Percentiles rank a stretch among this genome's conserved stretches.
Evolutionary conservation across 2,113 vertebrate species (phyloP).

Genomic region (Martes martes): DNA sequence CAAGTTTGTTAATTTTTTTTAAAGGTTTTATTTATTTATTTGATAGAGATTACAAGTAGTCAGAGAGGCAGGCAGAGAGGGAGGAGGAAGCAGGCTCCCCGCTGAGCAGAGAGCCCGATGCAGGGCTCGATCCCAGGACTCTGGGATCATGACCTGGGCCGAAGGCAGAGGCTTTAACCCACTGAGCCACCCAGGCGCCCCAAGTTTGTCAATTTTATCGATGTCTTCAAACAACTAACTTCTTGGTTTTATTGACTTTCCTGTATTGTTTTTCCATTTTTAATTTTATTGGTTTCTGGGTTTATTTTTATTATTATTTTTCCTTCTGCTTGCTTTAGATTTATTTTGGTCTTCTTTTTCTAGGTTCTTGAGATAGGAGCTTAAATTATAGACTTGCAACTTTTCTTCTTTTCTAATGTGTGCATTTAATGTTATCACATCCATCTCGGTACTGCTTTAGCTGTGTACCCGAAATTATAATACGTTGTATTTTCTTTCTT

Average conservation of each 20-base stretch:
- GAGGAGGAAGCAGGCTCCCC: no score
- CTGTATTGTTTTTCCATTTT: neutral
- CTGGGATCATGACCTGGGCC: no score
- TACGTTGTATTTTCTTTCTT: neutral
- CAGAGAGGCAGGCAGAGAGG: no score
- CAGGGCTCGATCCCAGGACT: no score
- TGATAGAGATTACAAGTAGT: no score
- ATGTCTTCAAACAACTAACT: neutral
- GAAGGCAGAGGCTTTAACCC: no score
- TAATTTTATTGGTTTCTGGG: neutral
- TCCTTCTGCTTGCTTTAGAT: neutral
- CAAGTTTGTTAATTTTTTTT: neutral
- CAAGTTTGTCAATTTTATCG: neutral
- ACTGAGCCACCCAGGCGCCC: no score
- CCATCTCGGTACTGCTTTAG: neutral
- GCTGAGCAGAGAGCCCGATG: no score
- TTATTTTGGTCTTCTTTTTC: neutral
- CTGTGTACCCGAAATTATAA: neutral
- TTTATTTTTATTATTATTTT: constrained; percentile 1
- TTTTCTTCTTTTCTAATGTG: neutral
- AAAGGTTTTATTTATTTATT: no score
- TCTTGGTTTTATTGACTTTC: neutral
- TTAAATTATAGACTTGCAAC: neutral
- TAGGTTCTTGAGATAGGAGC: neutral
- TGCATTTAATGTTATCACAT: neutral